phyloP scores from a whole-genome alignment of 1,140 invertebrate species.

The Trachymyrmex septentrionalis region DNA sequence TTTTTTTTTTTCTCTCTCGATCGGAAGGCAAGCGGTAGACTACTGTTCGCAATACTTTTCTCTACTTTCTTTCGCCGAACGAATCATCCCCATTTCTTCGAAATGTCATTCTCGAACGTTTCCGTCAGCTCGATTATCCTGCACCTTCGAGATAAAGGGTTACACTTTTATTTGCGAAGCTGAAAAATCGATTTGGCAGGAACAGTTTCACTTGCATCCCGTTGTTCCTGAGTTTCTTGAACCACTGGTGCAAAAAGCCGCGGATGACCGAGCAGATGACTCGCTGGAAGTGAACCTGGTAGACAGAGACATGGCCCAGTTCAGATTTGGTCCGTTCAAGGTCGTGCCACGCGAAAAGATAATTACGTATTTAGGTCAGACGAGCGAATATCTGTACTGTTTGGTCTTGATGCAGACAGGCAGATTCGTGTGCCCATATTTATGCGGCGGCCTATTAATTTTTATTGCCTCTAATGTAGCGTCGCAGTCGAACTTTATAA shows the following conservation, averaged over 20 bases:
- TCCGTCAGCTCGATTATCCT: not conserved
- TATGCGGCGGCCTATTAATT: conserved; percentile 63
- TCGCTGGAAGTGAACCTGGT: conserved; percentile 70
- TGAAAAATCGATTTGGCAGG: not conserved
- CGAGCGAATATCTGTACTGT: conserved; percentile 73
- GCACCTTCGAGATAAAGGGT: not conserved
- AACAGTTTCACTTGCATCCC: not conserved
- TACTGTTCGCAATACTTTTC: not conserved
- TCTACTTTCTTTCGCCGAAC: not conserved
- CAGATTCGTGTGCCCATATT: conserved; percentile 11
- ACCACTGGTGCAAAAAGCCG: conserved; percentile 20
- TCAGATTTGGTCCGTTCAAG: conserved; percentile 79
- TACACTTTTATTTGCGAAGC: not conserved
- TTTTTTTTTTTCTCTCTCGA: not conserved
- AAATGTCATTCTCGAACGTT: not conserved
- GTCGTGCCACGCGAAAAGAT: conserved; percentile 80
- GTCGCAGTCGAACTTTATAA: not conserved
- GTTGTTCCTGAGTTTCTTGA: conserved; percentile 17
- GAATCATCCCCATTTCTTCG: not conserved
- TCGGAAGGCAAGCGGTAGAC: not conserved
- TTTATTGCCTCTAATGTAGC: conserved; percentile 51
- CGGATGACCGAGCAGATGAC: conserved; percentile 66
- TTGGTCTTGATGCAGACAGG: conserved; percentile 63
- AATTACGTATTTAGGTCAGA: conserved; percentile 82
- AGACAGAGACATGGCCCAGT: conserved; percentile 81